phyloP scores from a whole-genome alignment of 1,140 invertebrate species.

The Phymastichus coffea region DNA sequence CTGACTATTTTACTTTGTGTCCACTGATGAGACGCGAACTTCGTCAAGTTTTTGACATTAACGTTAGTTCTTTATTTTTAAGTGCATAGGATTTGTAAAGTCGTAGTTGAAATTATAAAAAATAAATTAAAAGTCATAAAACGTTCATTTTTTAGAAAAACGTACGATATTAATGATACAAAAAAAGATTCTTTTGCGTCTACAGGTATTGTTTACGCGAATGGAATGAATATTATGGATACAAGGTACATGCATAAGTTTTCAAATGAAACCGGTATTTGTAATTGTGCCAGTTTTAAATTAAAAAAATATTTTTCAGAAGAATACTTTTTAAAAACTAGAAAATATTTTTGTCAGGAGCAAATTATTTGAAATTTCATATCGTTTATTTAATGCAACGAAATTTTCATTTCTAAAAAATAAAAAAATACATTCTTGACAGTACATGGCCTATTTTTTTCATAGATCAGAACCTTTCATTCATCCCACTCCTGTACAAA shows the following conservation, averaged over 20 bases:
- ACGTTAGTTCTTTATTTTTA: background rate
- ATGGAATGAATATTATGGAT: conserved; percentile 12
- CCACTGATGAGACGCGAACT: background rate
- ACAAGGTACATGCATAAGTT: conserved; percentile 21
- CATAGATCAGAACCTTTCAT: too few species aligned
- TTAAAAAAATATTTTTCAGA: conserved; percentile 25
- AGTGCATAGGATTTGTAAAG: conserved; percentile 21
- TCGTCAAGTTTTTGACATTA: conserved; percentile 22
- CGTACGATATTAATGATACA: background rate
- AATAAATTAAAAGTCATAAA: background rate
- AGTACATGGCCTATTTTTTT: too few species aligned
- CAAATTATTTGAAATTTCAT: conserved; percentile 13
- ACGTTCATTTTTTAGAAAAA: conserved; percentile 9
- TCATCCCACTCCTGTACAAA: too few species aligned
- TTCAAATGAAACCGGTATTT: conserved; percentile 22
- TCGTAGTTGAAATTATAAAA: conserved; percentile 5
- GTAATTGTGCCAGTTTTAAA: conserved; percentile 24
- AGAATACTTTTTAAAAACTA: conserved; percentile 13
- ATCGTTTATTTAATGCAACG: conserved; percentile 20
- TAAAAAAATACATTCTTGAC: conserved; percentile 1
- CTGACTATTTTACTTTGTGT: conserved; percentile 1
- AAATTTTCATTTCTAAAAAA: conserved; percentile 21
- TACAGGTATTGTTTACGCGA: conserved; percentile 13
- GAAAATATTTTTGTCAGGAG: conserved; percentile 28
- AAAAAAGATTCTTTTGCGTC: conserved; percentile 10